A percentile compares a stretch with the other conserved stretches of the same genome.
These are phyloP conservation scores for Sebastes melanostomus DNA, from an alignment of 2,797 vertebrate species.

Conservation along the genomic window DNA sequence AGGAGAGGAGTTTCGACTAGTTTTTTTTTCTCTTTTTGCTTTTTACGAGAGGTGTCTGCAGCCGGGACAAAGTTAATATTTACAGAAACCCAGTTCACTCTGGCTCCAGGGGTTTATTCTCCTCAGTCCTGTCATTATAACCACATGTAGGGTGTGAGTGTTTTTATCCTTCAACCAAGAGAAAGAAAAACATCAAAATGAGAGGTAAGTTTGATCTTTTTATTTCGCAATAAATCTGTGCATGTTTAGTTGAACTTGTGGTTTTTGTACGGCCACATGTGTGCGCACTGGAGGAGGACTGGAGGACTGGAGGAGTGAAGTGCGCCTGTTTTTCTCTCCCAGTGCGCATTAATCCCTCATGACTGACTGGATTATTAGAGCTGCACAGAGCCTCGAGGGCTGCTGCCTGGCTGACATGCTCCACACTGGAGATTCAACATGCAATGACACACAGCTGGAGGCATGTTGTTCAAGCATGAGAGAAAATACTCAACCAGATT, in stretches of 20 bases:
- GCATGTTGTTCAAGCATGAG: not conserved
- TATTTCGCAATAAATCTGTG: not conserved
- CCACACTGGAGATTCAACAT: conserved; percentile 7
- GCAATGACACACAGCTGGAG: not conserved
- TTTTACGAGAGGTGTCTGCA: conserved; percentile 32
- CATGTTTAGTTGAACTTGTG: conserved; percentile 20
- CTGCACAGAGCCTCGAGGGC: conserved; percentile 31
- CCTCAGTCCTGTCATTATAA: conserved; percentile 26
- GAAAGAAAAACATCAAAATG: conserved; percentile 71
- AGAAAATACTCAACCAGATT: not conserved
- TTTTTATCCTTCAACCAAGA: conserved; percentile 13
- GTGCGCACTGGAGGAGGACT: conserved; percentile 39
- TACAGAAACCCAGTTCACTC: conserved; percentile 36
- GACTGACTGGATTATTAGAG: conserved; percentile 61
- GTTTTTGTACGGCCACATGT: conserved; percentile 53
- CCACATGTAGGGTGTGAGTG: conserved; percentile 67
- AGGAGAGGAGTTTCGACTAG: conserved; percentile 43
- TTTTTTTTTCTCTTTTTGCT: not conserved
- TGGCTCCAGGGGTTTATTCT: conserved; percentile 37
- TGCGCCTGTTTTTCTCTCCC: conserved; percentile 63
- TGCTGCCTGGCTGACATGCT: conserved; percentile 15
- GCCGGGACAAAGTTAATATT: conserved; percentile 62
- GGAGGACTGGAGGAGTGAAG: not conserved
- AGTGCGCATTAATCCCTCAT: conserved; percentile 72
- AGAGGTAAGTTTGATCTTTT: conserved; percentile 76